Conservation (phyloP, 2,797 vertebrate genomes). For the Hozukius guyotensis region DNA sequence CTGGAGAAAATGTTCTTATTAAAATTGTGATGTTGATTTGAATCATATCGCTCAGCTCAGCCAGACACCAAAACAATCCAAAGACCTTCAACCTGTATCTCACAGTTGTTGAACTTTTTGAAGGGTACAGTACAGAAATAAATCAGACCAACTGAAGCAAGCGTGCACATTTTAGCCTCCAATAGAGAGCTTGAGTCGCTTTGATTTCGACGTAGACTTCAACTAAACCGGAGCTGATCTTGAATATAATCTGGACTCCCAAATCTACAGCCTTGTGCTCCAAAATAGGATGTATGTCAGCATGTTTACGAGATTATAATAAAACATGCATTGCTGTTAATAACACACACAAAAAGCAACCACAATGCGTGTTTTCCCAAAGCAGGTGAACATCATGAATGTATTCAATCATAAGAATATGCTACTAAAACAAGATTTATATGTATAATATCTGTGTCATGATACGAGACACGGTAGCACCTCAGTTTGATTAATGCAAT, state of each 20-base stretch:
- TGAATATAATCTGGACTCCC: neutral
- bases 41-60: neutral
- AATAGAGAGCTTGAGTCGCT: neutral
- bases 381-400: neutral
- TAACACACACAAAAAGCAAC: neutral
- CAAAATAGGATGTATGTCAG: neutral
- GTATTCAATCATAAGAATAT: neutral
- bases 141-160: neutral
- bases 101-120: neutral
- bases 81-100: neutral
- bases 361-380: neutral
- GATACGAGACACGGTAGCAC: neutral
- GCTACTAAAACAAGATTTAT: neutral
- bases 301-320: neutral
- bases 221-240: neutral
- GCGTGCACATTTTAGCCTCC: neutral
- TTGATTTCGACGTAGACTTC: neutral
- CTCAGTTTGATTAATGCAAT: neutral
- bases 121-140: neutral
- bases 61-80: neutral
- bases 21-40: neutral
- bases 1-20: neutral
- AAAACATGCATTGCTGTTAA: neutral
- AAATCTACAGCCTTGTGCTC: neutral
- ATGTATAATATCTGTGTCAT: neutral